Evolutionary conservation across 2,888 invertebrate genomes (phyloP), one percentile per base, ranked within the genome.

Genomic region (Cinara cedri): DNA sequence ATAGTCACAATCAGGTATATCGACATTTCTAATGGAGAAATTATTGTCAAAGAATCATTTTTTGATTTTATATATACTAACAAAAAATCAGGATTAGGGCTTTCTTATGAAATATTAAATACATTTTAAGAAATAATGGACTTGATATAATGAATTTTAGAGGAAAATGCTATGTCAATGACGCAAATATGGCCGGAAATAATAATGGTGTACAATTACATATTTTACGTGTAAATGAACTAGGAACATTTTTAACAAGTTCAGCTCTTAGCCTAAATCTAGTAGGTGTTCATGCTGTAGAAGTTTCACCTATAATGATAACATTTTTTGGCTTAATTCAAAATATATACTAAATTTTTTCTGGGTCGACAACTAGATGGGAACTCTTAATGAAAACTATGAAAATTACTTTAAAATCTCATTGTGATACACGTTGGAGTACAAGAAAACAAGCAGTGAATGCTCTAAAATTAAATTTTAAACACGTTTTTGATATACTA

Each of bases 181-280:
- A 16, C 14, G 24, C 66, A 24, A 66, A 21, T 66, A 66, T 66
- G 49, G 49, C 49, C 1, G 49, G 55, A 9, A 26, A 24, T 24
- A 66, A 16, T n/a, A 70, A 70, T n/a, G 54, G 68, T 34, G 54
- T 70, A 54, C 70, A 70, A 19, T 26, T 54, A 34, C n/a, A 70
- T 34, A 70, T 70, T 54, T 34, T 54, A 54, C n/a, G 34, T 54
- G 6, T 54, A 70, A 70, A 70, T 34, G 34, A 70, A 51, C n/a
- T 66, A 66, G 51, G 34, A 2, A 54, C 54, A 54, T 70, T 68
- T 68, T 13, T 66, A 34, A 49, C 51, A n/a, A 26, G 51, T 26
- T 16, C 68, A 26, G 51, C 51, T 4, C 51, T 51, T 68, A 68
- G 51, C 13, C 21, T 68, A n/a, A 68, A 51, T 51, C 26, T 24